Conservation (phyloP, 2,888 invertebrate genomes). For the Drosophila nr. perissopoda region DNA sequence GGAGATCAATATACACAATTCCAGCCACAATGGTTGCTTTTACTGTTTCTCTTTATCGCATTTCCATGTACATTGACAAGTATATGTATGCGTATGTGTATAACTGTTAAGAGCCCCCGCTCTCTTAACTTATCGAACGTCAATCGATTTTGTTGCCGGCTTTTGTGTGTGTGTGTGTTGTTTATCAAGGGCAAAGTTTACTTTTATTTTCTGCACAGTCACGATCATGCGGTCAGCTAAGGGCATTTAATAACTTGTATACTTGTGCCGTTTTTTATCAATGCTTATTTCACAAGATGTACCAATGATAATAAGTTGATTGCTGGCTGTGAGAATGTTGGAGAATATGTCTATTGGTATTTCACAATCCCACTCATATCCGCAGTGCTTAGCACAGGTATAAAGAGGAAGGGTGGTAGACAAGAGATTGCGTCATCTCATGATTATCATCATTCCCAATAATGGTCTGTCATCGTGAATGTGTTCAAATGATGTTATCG, state of each 20-base stretch:
- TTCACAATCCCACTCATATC: conserved; percentile 29
- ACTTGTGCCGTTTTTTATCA: not conserved
- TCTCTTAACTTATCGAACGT: conserved; percentile 32
- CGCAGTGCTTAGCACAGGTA: conserved; percentile 6
- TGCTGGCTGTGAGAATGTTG: conserved; percentile 49
- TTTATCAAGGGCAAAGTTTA: not conserved
- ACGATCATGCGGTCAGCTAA: conserved; percentile 20
- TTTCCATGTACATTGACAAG: not conserved
- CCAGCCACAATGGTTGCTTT: conserved; percentile 6
- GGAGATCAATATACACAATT: not conserved
- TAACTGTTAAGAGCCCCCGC: conserved; percentile 39
- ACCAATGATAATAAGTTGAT: not conserved
- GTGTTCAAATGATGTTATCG: conserved; percentile 13
- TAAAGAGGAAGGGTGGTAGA: not conserved
- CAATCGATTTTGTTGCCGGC: conserved; percentile 37
- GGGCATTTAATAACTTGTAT: conserved; percentile 24
- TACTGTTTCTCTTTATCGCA: not conserved
- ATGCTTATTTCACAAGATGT: conserved; percentile 30
- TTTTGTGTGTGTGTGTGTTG: conserved; percentile 10
- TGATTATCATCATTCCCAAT: conserved; percentile 17
- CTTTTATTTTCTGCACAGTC: conserved; percentile 29
- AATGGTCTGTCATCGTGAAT: conserved; percentile 31
- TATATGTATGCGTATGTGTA: conserved; percentile 8
- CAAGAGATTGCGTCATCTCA: conserved; percentile 40
- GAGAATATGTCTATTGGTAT: conserved; percentile 43